Percentiles rank a stretch among this genome's conserved stretches.
Conservation (phyloP, 1,140 invertebrate species). For the Ceratosolen fusciceps region DNA sequence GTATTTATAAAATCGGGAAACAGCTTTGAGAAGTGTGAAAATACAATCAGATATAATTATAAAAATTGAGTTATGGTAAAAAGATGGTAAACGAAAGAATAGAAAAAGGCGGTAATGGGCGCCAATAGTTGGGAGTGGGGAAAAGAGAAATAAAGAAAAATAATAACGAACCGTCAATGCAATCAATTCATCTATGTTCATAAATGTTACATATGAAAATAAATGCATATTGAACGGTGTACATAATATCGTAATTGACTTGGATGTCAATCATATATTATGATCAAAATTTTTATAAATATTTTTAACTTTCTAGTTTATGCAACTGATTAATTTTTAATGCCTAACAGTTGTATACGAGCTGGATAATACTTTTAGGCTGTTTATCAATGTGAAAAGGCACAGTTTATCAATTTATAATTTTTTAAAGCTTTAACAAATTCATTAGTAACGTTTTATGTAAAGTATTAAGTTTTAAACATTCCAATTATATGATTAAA, state of each 20-base stretch:
- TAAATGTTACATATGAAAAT: background rate
- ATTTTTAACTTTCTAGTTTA: background rate
- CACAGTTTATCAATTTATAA: background rate
- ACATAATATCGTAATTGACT: conserved; percentile 1
- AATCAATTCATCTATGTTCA: background rate
- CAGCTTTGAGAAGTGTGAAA: background rate
- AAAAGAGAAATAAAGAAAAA: background rate
- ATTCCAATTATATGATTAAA: too few relatives aligned
- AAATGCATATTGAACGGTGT: background rate
- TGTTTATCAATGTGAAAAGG: background rate
- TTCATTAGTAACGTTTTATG: background rate
- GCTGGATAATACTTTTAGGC: too few relatives aligned
- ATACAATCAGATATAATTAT: background rate
- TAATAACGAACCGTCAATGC: background rate
- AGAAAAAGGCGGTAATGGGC: background rate
- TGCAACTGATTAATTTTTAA: background rate
- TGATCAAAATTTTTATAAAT: background rate
- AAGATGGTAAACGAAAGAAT: background rate
- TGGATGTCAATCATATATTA: background rate
- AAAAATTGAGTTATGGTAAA: background rate
- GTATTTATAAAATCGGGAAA: background rate
- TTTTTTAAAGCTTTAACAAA: background rate
- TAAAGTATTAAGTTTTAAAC: too few relatives aligned
- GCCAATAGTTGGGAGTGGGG: background rate
- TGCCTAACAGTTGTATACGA: background rate